phyloP scores from a whole-genome alignment of 1,140 invertebrate species.

The Propsilocerus akamusi region DNA sequence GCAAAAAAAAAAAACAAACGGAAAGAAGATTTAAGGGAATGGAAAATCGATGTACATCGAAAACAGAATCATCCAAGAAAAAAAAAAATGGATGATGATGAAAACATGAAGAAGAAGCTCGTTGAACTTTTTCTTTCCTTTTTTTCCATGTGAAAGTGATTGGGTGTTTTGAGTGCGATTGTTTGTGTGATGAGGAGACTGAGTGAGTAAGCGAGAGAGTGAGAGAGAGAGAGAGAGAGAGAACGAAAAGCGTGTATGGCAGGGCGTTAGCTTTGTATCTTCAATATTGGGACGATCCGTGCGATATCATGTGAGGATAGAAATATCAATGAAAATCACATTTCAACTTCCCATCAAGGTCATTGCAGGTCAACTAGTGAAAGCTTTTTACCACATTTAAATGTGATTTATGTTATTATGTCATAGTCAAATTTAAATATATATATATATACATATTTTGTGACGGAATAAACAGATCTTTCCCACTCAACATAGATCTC shows the following conservation, averaged over 20 bases:
- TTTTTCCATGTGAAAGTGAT: conserved; percentile 2
- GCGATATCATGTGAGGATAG: too few relatives aligned
- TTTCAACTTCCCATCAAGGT: neutral
- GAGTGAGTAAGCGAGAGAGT: neutral
- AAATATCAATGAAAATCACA: neutral
- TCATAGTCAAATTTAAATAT: too few relatives aligned
- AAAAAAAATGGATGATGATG: conserved; percentile 1
- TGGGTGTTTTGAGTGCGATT: too few relatives aligned
- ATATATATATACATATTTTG: too few relatives aligned
- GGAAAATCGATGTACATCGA: neutral
- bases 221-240: neutral
- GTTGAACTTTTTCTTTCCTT: neutral
- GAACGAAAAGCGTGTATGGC: neutral
- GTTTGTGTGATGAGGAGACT: neutral
- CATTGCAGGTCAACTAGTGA: neutral
- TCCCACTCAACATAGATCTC: too few relatives aligned
- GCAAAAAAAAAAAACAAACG: neutral
- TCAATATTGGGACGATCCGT: too few relatives aligned
- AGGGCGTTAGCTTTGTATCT: neutral
- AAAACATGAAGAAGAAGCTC: neutral
- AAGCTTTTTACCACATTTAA: too few relatives aligned
- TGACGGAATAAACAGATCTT: too few relatives aligned
- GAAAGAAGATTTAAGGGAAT: too few relatives aligned
- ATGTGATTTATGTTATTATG: too few relatives aligned
- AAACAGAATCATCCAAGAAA: neutral